Conservation (phyloP, 2,113 vertebrate species). For the Planiliza haematocheilus region DNA sequence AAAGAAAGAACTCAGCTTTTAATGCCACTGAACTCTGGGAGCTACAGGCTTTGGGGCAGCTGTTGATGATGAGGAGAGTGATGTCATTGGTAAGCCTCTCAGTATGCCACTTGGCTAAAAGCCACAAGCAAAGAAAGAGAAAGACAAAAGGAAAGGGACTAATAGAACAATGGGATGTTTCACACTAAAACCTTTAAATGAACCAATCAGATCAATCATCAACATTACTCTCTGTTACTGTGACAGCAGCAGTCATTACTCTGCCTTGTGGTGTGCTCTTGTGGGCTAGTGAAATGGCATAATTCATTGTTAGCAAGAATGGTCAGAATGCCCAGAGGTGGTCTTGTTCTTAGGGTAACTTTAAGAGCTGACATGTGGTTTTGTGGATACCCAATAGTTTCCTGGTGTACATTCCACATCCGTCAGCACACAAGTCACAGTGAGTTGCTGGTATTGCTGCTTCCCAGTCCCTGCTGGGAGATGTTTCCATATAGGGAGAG, state of each 20-base stretch:
- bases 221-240: neutral
- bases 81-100: slow-evolving; percentile 78
- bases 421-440: neutral
- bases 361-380: neutral
- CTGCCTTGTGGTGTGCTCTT: neutral
- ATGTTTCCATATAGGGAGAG: neutral
- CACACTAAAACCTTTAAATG: neutral
- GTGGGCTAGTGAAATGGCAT: neutral
- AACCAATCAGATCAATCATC: slow-evolving; percentile 12
- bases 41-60: slow-evolving; percentile 52
- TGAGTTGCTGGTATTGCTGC: no score
- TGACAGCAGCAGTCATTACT: neutral
- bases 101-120: slow-evolving; percentile 68
- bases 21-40: slow-evolving; percentile 35
- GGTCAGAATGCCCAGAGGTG: neutral
- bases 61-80: slow-evolving; percentile 69
- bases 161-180: neutral
- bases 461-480: neutral
- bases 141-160: slow-evolving; percentile 32
- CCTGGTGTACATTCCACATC: neutral
- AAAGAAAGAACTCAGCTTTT: slow-evolving; percentile 51
- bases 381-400: neutral
- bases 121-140: slow-evolving; percentile 62
- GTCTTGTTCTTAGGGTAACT: neutral
- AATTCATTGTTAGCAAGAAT: neutral